Evolutionary conservation across 2,113 vertebrate genomes (phyloP).

Genomic region (Prunella fulvescens): DNA sequence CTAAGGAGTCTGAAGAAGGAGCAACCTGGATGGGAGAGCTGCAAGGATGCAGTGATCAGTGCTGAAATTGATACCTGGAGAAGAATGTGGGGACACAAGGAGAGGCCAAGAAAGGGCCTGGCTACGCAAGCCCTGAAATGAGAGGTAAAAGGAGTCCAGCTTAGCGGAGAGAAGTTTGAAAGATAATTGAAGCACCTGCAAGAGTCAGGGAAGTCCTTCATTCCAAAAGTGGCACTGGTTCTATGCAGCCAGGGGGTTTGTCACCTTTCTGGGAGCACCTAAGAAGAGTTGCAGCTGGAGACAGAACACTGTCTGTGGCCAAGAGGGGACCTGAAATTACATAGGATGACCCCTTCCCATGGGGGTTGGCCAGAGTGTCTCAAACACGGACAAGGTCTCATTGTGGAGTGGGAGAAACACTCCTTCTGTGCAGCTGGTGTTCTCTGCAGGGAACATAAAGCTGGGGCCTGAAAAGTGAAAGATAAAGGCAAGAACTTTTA

Average conservation of each 20-base stretch:
- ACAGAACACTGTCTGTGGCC: not conserved
- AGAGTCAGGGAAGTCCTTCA: not conserved
- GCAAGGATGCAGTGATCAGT: fast-evolving
- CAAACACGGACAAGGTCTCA: not conserved
- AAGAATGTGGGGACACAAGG: not conserved
- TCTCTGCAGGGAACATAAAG: not conserved
- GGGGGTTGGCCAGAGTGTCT: not conserved
- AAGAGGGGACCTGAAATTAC: not conserved
- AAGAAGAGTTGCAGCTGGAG: not conserved
- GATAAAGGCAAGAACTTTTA: not conserved
- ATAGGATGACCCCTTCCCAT: fast-evolving
- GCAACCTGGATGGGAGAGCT: not conserved
- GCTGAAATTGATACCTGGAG: not conserved
- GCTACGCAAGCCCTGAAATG: not conserved
- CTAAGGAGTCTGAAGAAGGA: not conserved
- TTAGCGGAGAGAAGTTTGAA: not conserved
- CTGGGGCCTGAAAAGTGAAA: not conserved
- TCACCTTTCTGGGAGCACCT: not conserved
- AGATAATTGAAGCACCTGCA: not conserved
- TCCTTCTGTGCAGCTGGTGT: not conserved
- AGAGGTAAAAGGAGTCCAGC: not conserved
- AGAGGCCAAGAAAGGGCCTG: not conserved
- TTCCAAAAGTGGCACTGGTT: not conserved
- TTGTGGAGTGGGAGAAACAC: not conserved
- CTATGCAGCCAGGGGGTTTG: not conserved